These are phyloP conservation scores for Dynastes grantii DNA, from an alignment of 2,888 invertebrate genomes.

Conservation along the genomic window DNA sequence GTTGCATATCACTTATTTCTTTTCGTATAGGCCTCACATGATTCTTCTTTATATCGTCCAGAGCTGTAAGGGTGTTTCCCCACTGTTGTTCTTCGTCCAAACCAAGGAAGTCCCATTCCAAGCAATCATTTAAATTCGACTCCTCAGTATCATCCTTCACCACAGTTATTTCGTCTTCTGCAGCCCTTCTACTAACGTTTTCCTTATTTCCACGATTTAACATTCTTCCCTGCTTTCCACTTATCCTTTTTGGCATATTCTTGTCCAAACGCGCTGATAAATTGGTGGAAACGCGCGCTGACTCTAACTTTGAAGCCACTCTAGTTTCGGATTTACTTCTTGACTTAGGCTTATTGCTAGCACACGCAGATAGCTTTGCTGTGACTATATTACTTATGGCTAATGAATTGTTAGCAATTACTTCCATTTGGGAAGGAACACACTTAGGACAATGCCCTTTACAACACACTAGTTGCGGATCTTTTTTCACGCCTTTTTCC, in stretches of 20 bases:
- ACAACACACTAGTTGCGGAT: neutral
- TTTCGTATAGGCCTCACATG: neutral
- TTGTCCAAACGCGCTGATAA: neutral
- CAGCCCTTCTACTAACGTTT: neutral
- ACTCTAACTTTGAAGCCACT: neutral
- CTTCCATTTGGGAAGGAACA: neutral
- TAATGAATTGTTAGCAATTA: neutral
- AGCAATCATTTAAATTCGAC: neutral
- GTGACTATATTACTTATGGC: neutral
- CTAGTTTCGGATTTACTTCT: neutral
- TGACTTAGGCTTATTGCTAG: neutral
- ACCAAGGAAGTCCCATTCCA: neutral
- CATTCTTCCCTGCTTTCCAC: neutral
- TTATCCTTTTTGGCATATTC: neutral
- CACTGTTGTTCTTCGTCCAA: neutral
- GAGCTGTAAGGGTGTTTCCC: neutral
- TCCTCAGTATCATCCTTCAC: neutral
- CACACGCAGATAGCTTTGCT: neutral
- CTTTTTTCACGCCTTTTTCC: neutral
- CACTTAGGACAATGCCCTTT: neutral
- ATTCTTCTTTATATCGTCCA: neutral
- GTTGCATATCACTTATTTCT: neutral
- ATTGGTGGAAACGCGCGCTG: neutral
- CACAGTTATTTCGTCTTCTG: conserved; percentile 1
- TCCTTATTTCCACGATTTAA: neutral